These are phyloP conservation scores for Andricus quercusramuli DNA, from an alignment of 2,888 invertebrate species.

Conservation along the genomic window DNA sequence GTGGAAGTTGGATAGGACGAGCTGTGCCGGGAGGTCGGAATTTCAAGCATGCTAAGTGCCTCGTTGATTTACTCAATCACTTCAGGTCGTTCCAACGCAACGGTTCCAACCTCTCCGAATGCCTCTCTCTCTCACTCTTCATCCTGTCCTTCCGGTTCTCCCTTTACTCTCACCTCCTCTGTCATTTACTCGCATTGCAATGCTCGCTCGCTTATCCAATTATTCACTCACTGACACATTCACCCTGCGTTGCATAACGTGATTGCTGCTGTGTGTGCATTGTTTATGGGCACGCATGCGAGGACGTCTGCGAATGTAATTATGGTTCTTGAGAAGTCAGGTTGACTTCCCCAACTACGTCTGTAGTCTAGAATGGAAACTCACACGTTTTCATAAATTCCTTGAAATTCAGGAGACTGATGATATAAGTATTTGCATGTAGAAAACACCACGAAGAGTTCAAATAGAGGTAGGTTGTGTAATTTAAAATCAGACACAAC, in stretches of 20 bases:
- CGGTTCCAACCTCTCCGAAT: slow-evolving; percentile 14
- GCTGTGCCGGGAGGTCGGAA: slow-evolving; percentile 50
- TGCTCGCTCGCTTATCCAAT: slow-evolving; percentile 36
- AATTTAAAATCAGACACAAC: not conserved
- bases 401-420: not conserved
- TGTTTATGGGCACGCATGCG: slow-evolving; percentile 38
- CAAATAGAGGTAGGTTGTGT: not conserved
- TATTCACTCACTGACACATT: slow-evolving; percentile 27
- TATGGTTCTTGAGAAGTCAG: slow-evolving; percentile 37
- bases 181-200: slow-evolving; percentile 40
- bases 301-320: slow-evolving; percentile 38
- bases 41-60: slow-evolving; percentile 61
- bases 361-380: not conserved
- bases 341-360: not conserved
- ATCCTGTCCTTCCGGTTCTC: slow-evolving; percentile 17
- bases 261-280: slow-evolving; percentile 33
- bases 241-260: slow-evolving; percentile 22
- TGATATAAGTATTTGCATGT: slow-evolving; percentile 4
- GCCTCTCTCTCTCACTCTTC: slow-evolving; percentile 30
- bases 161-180: slow-evolving; percentile 27
- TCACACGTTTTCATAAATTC: not conserved
- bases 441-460: not conserved
- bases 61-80: slow-evolving; percentile 65
- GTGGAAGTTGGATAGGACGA: slow-evolving; percentile 14
- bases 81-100: slow-evolving; percentile 47